A percentile compares a stretch with the other conserved stretches of the same genome.
Evolutionary conservation across 1,140 invertebrate species (phyloP).

Genomic region (Diorhabda sublineata): DNA sequence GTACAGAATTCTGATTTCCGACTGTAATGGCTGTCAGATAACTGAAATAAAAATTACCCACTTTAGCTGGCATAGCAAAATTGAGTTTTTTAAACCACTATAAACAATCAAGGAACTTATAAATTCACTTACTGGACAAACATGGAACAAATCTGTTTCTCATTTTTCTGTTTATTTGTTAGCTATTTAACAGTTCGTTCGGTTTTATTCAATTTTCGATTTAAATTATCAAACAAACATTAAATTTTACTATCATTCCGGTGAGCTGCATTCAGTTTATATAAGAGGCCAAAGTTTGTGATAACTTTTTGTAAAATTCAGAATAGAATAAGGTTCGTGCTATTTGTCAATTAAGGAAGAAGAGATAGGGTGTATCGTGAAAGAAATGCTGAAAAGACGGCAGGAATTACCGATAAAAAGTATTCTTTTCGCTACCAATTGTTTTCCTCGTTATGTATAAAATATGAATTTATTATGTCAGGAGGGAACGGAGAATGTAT

Average conservation of each 20-base stretch:
- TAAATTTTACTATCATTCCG: not conserved
- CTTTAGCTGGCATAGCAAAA: too few species aligned
- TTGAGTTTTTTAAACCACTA: too few species aligned
- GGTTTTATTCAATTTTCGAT: too few species aligned
- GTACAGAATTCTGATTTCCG: too few species aligned
- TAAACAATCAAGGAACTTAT: too few species aligned
- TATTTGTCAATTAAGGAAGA: not conserved
- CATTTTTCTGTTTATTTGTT: too few species aligned
- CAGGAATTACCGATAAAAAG: conserved; percentile 1
- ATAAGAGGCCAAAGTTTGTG: not conserved
- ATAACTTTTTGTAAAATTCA: not conserved
- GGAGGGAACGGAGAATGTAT: not conserved
- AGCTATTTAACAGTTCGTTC: too few species aligned
- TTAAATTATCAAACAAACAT: too few species aligned
- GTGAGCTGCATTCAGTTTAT: not conserved
- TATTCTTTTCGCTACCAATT: not conserved
- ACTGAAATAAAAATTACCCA: too few species aligned
- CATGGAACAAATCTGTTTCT: too few species aligned
- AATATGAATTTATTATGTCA: not conserved
- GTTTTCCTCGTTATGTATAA: not conserved
- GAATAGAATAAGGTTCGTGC: not conserved
- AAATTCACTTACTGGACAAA: too few species aligned
- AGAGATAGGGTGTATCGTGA: not conserved
- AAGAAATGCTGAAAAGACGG: conserved; percentile 1
- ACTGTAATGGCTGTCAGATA: too few species aligned